Conservation (phyloP, 2,888 invertebrate species). For the Xylophagus ater region DNA sequence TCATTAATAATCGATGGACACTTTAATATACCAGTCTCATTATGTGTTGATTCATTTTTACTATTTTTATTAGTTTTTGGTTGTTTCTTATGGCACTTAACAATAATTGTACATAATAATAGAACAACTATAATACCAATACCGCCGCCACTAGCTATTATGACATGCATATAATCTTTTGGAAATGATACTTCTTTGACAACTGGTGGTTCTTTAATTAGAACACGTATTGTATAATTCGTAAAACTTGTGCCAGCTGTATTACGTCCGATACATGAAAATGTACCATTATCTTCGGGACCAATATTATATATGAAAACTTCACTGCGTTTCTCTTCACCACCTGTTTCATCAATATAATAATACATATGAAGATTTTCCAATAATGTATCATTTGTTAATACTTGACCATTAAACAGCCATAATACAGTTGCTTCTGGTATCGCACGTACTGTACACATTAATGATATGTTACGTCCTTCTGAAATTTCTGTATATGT, state of each 20-base stretch:
- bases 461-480: conserved; percentile 69
- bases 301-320: conserved; percentile 67
- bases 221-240: conserved; percentile 69
- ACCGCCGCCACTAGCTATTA: conserved; percentile 53
- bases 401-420: conserved; percentile 71
- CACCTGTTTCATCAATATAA: conserved; percentile 56
- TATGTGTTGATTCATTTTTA: conserved; percentile 50
- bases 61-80: conserved; percentile 40
- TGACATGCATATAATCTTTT: conserved; percentile 57
- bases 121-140: conserved; percentile 53
- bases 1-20: conserved; percentile 39
- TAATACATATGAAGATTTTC: conserved; percentile 58
- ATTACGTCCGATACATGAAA: conserved; percentile 76
- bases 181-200: conserved; percentile 57
- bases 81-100: conserved; percentile 42
- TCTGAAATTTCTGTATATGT: conserved; percentile 66
- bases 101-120: conserved; percentile 53
- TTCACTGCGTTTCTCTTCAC: conserved; percentile 64
- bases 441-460: conserved; percentile 68
- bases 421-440: conserved; percentile 74
- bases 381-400: conserved; percentile 62
- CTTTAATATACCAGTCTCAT: conserved; percentile 43
- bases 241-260: conserved; percentile 67
- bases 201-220: conserved; percentile 61
- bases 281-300: conserved; percentile 73